Evolutionary conservation across 2,113 vertebrate species (phyloP).

Genomic region (Pitta sordida): DNA sequence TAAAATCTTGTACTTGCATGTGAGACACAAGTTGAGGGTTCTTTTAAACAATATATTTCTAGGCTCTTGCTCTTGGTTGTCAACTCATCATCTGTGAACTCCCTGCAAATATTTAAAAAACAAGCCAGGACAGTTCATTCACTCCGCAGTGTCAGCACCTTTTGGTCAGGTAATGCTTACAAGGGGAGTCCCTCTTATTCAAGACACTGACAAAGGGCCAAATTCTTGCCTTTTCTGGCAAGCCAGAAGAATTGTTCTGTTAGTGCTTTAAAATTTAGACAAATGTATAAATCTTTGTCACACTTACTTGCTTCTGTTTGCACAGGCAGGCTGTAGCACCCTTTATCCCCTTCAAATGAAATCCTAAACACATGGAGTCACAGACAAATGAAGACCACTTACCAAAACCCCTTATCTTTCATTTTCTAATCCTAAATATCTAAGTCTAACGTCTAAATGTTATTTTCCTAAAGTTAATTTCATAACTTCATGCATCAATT

Average conservation of each 20-base stretch:
- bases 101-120: slow-evolving; percentile 17
- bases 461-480: neutral
- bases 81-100: slow-evolving; percentile 9
- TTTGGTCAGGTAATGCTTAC: neutral
- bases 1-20: neutral
- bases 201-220: neutral
- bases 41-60: neutral
- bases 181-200: neutral
- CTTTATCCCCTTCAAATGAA: neutral
- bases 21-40: slow-evolving; percentile 1
- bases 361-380: neutral
- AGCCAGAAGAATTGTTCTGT: neutral
- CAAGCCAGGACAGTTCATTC: slow-evolving; percentile 27
- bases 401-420: neutral
- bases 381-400: neutral
- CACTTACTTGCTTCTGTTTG: neutral
- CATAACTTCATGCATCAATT: neutral
- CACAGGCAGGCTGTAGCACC: neutral
- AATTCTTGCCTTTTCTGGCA: neutral
- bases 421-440: neutral
- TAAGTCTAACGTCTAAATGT: neutral
- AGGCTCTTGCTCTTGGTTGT: neutral
- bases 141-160: neutral
- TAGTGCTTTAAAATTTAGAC: neutral
- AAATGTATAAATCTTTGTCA: neutral